Conservation (phyloP, 2,888 invertebrate species). For the Epicampocera succincta region DNA sequence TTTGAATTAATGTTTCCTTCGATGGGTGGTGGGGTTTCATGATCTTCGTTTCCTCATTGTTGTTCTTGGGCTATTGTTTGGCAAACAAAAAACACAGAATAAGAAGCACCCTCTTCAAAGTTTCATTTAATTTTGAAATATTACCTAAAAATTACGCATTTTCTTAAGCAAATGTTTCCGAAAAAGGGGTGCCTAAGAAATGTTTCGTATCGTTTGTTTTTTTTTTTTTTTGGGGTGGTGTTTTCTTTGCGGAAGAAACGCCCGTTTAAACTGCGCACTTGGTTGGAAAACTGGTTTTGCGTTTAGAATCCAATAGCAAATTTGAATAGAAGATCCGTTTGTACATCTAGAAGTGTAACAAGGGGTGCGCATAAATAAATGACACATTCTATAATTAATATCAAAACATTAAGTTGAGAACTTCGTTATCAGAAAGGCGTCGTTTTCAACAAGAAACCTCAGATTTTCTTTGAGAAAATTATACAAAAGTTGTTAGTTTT, state of each 20-base stretch:
- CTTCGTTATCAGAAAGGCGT: no score
- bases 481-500: no score
- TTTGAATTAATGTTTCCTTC: background rate
- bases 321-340: no score
- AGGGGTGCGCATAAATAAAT: no score
- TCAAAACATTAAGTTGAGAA: no score
- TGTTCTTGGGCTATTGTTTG: slow-evolving; percentile 9
- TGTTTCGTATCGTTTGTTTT: background rate
- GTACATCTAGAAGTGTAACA: no score
- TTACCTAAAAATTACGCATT: slow-evolving; percentile 59
- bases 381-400: no score
- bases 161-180: slow-evolving; percentile 32
- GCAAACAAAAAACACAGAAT: no score
- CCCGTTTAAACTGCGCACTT: slow-evolving; percentile 62
- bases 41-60: slow-evolving; percentile 26
- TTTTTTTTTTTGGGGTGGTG: slow-evolving; percentile 51
- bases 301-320: no score
- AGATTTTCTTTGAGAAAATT: no score
- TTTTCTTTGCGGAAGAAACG: slow-evolving; percentile 22
- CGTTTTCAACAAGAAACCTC: no score
- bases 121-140: slow-evolving; percentile 28
- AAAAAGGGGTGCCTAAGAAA: slow-evolving; percentile 33
- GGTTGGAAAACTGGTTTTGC: slow-evolving; percentile 44
- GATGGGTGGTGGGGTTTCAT: slow-evolving; percentile 61
- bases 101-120: slow-evolving; percentile 53